Base-by-base conservation (phyloP, 2,888 invertebrate genomes). In the Andrena camellia region DNA sequence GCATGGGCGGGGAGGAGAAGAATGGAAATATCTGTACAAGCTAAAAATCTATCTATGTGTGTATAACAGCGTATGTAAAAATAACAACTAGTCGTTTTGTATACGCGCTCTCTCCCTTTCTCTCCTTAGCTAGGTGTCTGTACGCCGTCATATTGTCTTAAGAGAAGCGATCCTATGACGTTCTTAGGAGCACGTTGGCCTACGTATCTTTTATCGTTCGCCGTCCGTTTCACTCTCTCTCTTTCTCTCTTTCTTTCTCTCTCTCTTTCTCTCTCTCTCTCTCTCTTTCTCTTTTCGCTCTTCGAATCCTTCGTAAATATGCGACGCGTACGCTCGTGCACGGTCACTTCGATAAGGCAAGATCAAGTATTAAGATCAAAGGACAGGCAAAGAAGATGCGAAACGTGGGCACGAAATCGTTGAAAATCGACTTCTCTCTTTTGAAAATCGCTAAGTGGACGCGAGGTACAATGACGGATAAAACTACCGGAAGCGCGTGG, bases 291-390 rank as follows among this genome's bases (percentile, higher is more conserved):
- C 26, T 59, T 52, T 42, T 67, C 59, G 66, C 69, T 54, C 80
- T 50, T 77, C 54, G 69, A 71, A 42, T 81, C 74, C 57, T 77
- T 29, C 42, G 69, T 76, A 57, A 66, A 67, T 62, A 72, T 66
- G 48, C 57, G 63, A 66, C 70, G 57, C 23, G n/a, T 48, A 68
- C 73, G 52, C 66, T 67, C 52, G 72, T 26, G 62, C 71, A 66
- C 71, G 42, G 54, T 81, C 83, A 77, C 75, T 81, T 81, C 76
- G 80, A 68, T 87, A 87, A 87, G 87, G 87, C 87, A 85, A 87
- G 72, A 77, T 77, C 74, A 78, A 79, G 68, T 78, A 71, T 74
- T 74, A 60, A 81, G 82, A 71, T 73, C 52, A 64, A 72, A 86
- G 78, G 79, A 70, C 76, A 57, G 64, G 78, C 74, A 33, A 74